Evolutionary conservation across 2,888 invertebrate genomes (phyloP), one percentile per base, ranked within the genome.

Genomic region (Hermodice carunculata): DNA sequence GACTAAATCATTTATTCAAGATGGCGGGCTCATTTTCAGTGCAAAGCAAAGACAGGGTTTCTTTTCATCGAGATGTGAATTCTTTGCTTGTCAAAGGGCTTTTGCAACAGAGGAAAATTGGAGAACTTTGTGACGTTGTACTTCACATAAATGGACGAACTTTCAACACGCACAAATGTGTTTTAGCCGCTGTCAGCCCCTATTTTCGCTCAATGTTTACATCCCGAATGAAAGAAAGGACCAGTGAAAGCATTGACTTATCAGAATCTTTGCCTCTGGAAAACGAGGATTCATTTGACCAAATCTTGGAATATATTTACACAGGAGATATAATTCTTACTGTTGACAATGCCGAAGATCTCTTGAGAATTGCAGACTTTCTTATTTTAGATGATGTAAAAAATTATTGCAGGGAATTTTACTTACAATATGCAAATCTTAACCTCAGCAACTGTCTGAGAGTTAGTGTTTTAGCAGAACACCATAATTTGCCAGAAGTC

Each of bases 171-270:
- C 83, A 83, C 62, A 75, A 77, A 43, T 80, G 82, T 6, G 78
- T 83, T 34, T 67, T 83, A 44, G 80, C 81, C 3, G 67, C 81
- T 44, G 79, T 80, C 77, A 83, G 83, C 61, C 82, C 82, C 2
- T 83, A 83, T 64, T 83, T 83, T 66, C 70, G 79, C 24, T 82
- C 83, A 5, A 83, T 83, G 83, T 83, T 83, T 65, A 82, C 81
- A 0, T 81, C 81, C 62, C 77, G 79, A 42, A 83, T 83, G 83
- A 77, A 74, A 68, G 83, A 83, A 64, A 76, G 73, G 58, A 69
- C 66, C 6, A 78, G 78, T 11, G 70, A 65, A 29, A 78, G 77
- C 24, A 75, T 83, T 4, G 81, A 83, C 71, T 70, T 83, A 24
- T 76, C 81, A 3, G 79, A 79, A 42, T 83, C 83, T 0, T 66